phyloP scores from a whole-genome alignment of 1,140 invertebrate species.

The Cydia amplana region DNA sequence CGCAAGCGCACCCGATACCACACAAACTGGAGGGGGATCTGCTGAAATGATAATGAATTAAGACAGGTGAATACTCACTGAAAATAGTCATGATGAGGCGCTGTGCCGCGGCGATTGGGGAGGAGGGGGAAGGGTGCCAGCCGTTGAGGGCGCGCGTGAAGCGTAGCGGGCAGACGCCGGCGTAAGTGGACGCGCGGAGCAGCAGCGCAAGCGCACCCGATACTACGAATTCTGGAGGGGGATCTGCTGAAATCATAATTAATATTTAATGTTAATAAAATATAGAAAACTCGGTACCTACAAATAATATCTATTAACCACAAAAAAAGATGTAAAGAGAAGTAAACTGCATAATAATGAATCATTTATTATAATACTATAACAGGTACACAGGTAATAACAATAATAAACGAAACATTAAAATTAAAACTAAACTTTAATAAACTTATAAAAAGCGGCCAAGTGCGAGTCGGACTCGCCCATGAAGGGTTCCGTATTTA shows the following conservation, averaged over 20 bases:
- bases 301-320: too few relatives aligned
- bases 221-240: constrained; percentile 10
- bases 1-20: neutral
- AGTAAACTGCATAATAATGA: too few relatives aligned
- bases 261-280: too few relatives aligned
- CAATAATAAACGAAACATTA: too few relatives aligned
- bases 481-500: too few relatives aligned
- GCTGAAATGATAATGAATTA: neutral
- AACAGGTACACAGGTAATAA: too few relatives aligned
- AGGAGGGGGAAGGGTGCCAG: neutral
- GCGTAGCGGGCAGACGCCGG: constrained; percentile 17
- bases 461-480: too few relatives aligned
- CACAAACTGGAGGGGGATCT: neutral
- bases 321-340: too few relatives aligned
- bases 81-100: neutral
- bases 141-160: neutral
- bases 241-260: neutral
- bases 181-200: neutral
- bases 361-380: too few relatives aligned
- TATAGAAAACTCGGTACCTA: too few relatives aligned
- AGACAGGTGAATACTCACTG: neutral
- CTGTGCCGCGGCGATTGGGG: neutral
- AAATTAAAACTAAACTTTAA: too few relatives aligned
- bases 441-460: too few relatives aligned
- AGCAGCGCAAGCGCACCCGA: constrained; percentile 13